Conservation (phyloP, 2,797 vertebrate species). For the Parambassis ranga region DNA sequence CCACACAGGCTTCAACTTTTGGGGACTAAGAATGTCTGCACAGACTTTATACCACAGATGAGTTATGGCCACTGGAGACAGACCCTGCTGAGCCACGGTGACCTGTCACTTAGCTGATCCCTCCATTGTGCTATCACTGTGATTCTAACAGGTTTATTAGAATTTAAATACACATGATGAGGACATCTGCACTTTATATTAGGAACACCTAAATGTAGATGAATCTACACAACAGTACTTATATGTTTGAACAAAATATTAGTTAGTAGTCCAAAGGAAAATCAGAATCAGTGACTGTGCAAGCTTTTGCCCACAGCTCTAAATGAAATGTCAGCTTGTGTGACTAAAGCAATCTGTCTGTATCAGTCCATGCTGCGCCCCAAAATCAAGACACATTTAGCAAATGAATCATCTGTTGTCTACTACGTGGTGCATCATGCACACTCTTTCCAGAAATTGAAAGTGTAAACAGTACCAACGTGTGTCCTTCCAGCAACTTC, state of each 20-base stretch:
- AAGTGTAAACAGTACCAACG: constrained; percentile 11
- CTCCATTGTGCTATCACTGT: background rate
- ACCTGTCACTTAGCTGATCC: background rate
- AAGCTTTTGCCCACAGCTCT: constrained; percentile 16
- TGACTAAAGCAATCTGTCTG: constrained; percentile 22
- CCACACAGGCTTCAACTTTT: no score
- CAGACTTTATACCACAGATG: no score
- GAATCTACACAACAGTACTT: constrained; percentile 9
- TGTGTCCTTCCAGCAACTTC: background rate
- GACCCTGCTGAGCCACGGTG: background rate
- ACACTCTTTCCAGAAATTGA: background rate
- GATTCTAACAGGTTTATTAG: background rate
- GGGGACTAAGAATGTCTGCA: no score
- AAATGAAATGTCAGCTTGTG: constrained; percentile 42
- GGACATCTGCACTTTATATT: constrained; percentile 13
- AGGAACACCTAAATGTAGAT: constrained; percentile 12
- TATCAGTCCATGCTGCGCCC: constrained; percentile 3
- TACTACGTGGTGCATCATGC: background rate
- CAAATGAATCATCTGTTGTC: constrained; percentile 21
- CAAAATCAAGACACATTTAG: constrained; percentile 31
- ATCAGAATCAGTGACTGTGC: constrained; percentile 1
- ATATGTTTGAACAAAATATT: constrained; percentile 3
- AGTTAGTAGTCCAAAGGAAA: background rate
- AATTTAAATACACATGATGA: constrained; percentile 13
- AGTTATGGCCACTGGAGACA: no score